These are phyloP conservation scores for Premnoplex brunnescens DNA, from an alignment of 2,797 vertebrate species.

Conservation along the genomic window DNA sequence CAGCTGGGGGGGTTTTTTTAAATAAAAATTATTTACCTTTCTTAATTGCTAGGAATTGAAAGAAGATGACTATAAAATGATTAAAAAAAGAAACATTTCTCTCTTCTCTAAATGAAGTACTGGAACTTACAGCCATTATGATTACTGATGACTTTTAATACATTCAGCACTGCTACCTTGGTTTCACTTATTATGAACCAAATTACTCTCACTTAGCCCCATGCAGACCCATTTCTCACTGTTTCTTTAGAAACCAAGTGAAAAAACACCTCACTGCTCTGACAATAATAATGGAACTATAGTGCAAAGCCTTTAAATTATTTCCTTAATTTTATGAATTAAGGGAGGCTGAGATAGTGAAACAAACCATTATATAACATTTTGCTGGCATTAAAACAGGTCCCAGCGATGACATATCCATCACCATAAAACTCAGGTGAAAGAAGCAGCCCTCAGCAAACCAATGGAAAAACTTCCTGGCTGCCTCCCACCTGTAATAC, in stretches of 20 bases:
- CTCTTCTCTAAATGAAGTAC: background rate
- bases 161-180: background rate
- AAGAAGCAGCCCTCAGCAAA: background rate
- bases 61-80: background rate
- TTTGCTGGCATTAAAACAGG: background rate
- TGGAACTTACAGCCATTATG: background rate
- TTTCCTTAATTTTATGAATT: conserved; percentile 39
- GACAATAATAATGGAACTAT: background rate
- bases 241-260: conserved; percentile 38
- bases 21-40: background rate
- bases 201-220: background rate
- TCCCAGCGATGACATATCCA: background rate
- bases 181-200: background rate
- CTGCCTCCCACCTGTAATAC: background rate
- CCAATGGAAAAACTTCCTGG: background rate
- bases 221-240: background rate
- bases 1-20: background rate
- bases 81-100: background rate
- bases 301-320: background rate
- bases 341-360: conserved; percentile 6
- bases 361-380: background rate
- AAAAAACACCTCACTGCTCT: conserved; percentile 13
- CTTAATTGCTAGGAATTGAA: background rate
- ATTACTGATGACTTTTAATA: background rate
- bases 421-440: background rate